Percentiles rank a stretch among this genome's conserved stretches.
Evolutionary conservation across 2,797 vertebrate genomes (phyloP).

Genomic region (Sciaenops ocellatus): DNA sequence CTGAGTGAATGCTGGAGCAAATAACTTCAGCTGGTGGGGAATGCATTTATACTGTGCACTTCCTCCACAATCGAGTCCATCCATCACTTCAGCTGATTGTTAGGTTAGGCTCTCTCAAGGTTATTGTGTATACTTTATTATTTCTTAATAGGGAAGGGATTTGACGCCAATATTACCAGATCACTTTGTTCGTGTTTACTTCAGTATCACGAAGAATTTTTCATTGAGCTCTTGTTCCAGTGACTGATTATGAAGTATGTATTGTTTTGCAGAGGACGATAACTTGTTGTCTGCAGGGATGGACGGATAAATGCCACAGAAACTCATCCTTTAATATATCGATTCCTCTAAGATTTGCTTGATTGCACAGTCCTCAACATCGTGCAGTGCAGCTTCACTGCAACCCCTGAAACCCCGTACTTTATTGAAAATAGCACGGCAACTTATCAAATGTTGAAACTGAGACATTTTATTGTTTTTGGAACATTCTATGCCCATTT

Average conservation of each 20-base stretch:
- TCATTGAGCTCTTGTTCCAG: slow-evolving; percentile 11
- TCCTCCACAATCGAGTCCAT: slow-evolving; percentile 72
- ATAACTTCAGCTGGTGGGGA: slow-evolving; percentile 59
- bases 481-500: too few species aligned
- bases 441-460: too few species aligned
- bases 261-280: slow-evolving; percentile 6
- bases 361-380: too few species aligned
- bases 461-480: too few species aligned
- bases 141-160: slow-evolving; percentile 64
- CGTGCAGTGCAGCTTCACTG: too few species aligned
- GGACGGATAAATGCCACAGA: background rate
- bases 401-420: too few species aligned
- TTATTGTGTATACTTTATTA: slow-evolving; percentile 63
- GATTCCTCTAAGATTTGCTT: background rate
- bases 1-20: slow-evolving; percentile 62
- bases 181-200: slow-evolving; percentile 47
- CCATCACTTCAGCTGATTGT: slow-evolving; percentile 72
- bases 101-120: slow-evolving; percentile 55
- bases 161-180: slow-evolving; percentile 41
- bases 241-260: slow-evolving; percentile 32
- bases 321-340: background rate
- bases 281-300: background rate
- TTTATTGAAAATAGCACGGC: too few species aligned
- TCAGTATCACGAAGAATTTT: slow-evolving; percentile 7
- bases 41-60: slow-evolving; percentile 56